Evolutionary conservation across 2,113 vertebrate species (phyloP).

Genomic region (Pteruthius melanotis): DNA sequence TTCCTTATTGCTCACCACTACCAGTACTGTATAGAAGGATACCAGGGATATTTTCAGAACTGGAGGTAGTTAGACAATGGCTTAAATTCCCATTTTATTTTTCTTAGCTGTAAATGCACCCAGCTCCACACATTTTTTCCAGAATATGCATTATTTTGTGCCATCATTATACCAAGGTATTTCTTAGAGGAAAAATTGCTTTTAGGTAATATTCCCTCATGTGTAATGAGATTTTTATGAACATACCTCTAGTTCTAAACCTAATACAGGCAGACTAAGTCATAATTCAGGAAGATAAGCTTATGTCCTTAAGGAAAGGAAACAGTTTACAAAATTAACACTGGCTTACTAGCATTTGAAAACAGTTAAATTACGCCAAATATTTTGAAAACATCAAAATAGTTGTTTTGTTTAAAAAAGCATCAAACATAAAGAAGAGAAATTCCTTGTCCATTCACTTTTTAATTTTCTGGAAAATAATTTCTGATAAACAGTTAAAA

Average conservation of each 20-base stretch:
- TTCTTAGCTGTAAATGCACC: not conserved
- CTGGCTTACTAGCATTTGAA: not conserved
- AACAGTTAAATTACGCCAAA: not conserved
- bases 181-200: not conserved
- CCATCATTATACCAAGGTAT: not conserved
- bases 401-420: not conserved
- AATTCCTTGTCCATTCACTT: accelerated
- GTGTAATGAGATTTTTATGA: not conserved
- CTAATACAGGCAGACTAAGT: not conserved
- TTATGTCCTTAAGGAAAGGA: not conserved
- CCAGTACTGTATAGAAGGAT: not conserved
- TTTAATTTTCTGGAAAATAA: not conserved
- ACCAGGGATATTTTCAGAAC: not conserved
- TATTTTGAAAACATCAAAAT: not conserved
- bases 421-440: not conserved
- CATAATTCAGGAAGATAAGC: not conserved
- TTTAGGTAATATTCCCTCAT: not conserved
- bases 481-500: not conserved
- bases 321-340: not conserved
- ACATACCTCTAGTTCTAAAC: not conserved
- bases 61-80: not conserved
- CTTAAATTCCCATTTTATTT: not conserved
- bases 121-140: not conserved
- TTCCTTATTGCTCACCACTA: not conserved
- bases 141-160: not conserved